Evolutionary conservation across 2,113 vertebrate genomes (phyloP), one percentile per base, ranked within the genome.

Genomic region (Excalfactoria chinensis): DNA sequence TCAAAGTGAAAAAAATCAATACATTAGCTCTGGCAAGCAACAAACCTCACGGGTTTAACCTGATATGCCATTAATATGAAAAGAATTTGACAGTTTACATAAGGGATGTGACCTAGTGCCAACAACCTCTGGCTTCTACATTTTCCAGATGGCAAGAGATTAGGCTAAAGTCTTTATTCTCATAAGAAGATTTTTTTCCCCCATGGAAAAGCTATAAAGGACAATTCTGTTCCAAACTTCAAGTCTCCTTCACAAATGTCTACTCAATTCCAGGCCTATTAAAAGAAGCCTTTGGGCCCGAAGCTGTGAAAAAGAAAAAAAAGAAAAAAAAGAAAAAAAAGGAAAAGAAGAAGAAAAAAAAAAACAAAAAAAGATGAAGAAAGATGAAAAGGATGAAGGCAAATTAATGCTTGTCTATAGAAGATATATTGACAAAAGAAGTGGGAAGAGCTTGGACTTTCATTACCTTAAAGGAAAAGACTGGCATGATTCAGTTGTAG

Each of bases 81-180:
- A 98, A 98, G 97, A 98, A 98, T 98, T 97, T 98, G 97, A 98
- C 97, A 97, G 97, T 98, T 98, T 98, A 98, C 98, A 98, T 98
- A 96, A 95, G 98, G 98, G 98, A 99, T 98, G 97, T 98, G 98
- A 98, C 98, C 98, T 93, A 92, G 78, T 97, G 97, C 97, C 97
- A 98, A 95, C 97, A 97, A 98, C 96, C 97, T 97, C 96, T 97
- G 97, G 97, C 98, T 98, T 98, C 97, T 97, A 97, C 95, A 98
- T 98, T 98, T 97, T 98, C 98, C 98, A 98, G 98, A 98, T 97
- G 94, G 97, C 94, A 96, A 96, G 96, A 98, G 98, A 98, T 98
- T 98, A 98, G 96, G 93, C 96, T 95, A 88, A 97, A 97, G 96
- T 95, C 95, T 98, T 98, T 98, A 97, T 98, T 97, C 97, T 94